A percentile compares a stretch with the other conserved stretches of the same genome.
Conservation (phyloP, 2,888 invertebrate species). For the Pandemis corylana region DNA sequence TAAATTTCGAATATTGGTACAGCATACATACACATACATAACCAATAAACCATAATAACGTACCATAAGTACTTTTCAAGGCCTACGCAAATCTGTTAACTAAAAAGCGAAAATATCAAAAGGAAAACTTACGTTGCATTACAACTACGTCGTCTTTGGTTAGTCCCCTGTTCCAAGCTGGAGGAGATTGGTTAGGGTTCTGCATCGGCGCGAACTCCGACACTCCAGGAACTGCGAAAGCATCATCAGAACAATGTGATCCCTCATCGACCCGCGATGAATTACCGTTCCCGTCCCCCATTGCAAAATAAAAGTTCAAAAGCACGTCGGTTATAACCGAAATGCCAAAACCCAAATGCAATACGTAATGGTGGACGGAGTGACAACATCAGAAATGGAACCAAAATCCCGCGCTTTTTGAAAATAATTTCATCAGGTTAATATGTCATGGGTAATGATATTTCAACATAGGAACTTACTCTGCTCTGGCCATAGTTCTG, state of each 20-base stretch:
- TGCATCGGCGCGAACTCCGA: constrained; percentile 92
- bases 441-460: not conserved
- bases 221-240: constrained; percentile 93
- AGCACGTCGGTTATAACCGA: constrained; percentile 74
- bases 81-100: not conserved
- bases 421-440: constrained; percentile 53
- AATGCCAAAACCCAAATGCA: constrained; percentile 57
- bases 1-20: not conserved
- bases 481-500: constrained; percentile 98
- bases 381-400: constrained; percentile 72
- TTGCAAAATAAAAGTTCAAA: constrained; percentile 69
- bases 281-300: constrained; percentile 66
- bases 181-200: constrained; percentile 81
- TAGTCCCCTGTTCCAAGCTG: constrained; percentile 88
- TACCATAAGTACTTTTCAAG: not conserved
- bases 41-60: not conserved
- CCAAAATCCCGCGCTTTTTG: constrained; percentile 75
- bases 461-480: constrained; percentile 85
- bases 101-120: not conserved
- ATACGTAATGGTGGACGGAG: constrained; percentile 58
- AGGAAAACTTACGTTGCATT: constrained; percentile 88
- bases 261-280: constrained; percentile 59
- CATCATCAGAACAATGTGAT: constrained; percentile 68
- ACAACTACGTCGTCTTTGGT: constrained; percentile 90
- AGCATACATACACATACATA: not conserved